These are phyloP conservation scores for Agrenia bidenticulata DNA, from an alignment of 2,888 invertebrate species.

Conservation along the genomic window DNA sequence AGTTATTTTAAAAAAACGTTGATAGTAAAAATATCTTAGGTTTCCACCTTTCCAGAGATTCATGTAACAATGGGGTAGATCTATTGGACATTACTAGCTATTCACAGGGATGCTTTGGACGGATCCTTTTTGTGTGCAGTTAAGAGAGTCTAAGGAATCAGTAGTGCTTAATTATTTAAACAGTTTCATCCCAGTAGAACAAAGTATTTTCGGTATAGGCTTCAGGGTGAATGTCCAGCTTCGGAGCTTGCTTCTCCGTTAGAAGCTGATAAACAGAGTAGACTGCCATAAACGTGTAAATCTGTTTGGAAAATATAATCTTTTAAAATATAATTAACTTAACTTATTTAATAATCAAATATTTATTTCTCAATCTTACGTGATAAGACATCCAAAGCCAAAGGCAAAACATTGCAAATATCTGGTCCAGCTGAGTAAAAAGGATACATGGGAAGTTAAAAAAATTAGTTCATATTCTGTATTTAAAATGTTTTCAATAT, in stretches of 20 bases:
- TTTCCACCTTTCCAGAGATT: too few species aligned
- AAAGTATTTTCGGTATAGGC: constrained; percentile 59
- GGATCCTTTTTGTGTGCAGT: too few species aligned
- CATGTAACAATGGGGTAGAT: too few species aligned
- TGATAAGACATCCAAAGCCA: constrained; percentile 85
- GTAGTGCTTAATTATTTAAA: constrained; percentile 22
- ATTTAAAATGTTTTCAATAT: neutral
- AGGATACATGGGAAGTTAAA: constrained; percentile 8
- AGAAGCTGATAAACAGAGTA: constrained; percentile 81
- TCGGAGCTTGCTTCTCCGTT: constrained; percentile 77
- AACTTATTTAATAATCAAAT: constrained; percentile 16
- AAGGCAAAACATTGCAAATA: constrained; percentile 72
- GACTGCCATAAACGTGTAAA: constrained; percentile 84
- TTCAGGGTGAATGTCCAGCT: constrained; percentile 67
- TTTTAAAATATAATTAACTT: constrained; percentile 21
- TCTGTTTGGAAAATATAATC: constrained; percentile 62
- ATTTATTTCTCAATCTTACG: constrained; percentile 61
- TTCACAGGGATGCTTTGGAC: too few species aligned
- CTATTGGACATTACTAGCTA: too few species aligned
- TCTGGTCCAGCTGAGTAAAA: constrained; percentile 70
- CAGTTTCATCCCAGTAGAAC: constrained; percentile 43
- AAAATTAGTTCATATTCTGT: constrained; percentile 6
- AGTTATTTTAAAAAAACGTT: too few species aligned
- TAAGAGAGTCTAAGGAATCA: too few species aligned
- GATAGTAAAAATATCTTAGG: too few species aligned